Percentiles rank a stretch among this genome's conserved stretches.
Conservation (phyloP, 2,888 invertebrate genomes). For the Laothoe populi region DNA sequence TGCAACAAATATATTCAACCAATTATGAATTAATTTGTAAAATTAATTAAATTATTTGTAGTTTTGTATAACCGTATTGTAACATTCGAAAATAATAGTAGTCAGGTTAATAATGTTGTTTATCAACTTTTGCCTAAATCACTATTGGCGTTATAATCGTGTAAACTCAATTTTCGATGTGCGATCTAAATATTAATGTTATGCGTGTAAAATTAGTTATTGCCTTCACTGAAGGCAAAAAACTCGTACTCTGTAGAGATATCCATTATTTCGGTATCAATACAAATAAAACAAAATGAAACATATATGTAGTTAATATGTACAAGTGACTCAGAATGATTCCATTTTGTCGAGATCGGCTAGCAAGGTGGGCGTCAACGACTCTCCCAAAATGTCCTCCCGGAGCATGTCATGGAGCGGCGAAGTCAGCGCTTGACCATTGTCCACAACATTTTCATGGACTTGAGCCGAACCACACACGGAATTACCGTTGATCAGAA, state of each 20-base stretch:
- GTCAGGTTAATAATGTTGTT: background rate
- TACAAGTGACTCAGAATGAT: conserved; percentile 51
- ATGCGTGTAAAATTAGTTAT: conserved; percentile 51
- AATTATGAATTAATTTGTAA: background rate
- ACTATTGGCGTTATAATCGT: conserved; percentile 30
- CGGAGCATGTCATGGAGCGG: conserved; percentile 75
- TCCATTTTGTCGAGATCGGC: conserved; percentile 80
- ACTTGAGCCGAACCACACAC: conserved; percentile 61
- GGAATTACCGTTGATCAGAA: conserved; percentile 86
- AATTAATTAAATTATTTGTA: background rate
- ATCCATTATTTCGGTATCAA: conserved; percentile 67
- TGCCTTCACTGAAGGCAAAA: conserved; percentile 80
- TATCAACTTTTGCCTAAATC: background rate
- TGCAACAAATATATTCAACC: conserved; percentile 15
- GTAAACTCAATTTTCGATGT: conserved; percentile 76
- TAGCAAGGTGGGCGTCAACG: conserved; percentile 71
- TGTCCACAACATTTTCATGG: conserved; percentile 61
- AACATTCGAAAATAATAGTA: background rate
- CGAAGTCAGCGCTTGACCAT: conserved; percentile 60
- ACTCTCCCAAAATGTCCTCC: conserved; percentile 70
- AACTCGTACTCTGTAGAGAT: conserved; percentile 75
- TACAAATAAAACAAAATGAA: conserved; percentile 67
- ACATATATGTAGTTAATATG: conserved; percentile 59
- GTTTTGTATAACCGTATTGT: background rate
- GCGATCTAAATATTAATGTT: conserved; percentile 52